Evolutionary conservation across 2,113 vertebrate genomes (phyloP), one percentile per base, ranked within the genome.

Genomic region (Mola mola): DNA sequence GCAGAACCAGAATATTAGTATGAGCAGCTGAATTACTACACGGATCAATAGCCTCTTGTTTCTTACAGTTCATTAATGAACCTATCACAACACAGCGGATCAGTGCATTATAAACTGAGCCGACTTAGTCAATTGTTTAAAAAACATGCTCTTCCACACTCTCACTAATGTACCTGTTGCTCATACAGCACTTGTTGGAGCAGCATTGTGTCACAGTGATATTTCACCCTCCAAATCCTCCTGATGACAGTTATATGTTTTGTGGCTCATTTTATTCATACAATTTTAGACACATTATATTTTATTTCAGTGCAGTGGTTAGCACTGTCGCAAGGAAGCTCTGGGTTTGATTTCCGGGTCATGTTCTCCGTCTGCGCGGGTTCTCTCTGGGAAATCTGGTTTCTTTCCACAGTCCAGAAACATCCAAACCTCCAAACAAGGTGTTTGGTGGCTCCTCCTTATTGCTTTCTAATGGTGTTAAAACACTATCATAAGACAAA

Each of bases 111-210:
- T 53, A 25, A 33, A 44, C 26, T 22, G 28, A 66, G 22, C 42
- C 1, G 3, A 17, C 15, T n/a, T 22, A 43, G 10, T 46, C 26
- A 4, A 0, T 16, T 50, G 26, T 20, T 13, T n/a, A n/a, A n/a
- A n/a, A n/a, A n/a, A n/a, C n/a, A n/a, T n/a, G n/a, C n/a, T n/a
- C n/a, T n/a, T n/a, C n/a, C n/a, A 3, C 16, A 28, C 34, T 10
- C 24, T 11, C 36, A 16, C 5, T 13, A 20, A 8, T 52, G 38
- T 5, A 83, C 85, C 78, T 81, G 82, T 77, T 81, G 78, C 70
- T 46, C 3, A 2, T 10, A 28, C 38, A 64, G 59, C 62, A 63
- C 75, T 62, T 72, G 58, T 69, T 67, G 48, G 50, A 66, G 62
- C 62, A 22, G 37, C 20, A 2, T 48, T 62, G 37, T 38, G 50